Evolutionary conservation across 1,140 invertebrate genomes (phyloP), one percentile per base, ranked within the genome.

Genomic region (Papilio aristodemus): DNA sequence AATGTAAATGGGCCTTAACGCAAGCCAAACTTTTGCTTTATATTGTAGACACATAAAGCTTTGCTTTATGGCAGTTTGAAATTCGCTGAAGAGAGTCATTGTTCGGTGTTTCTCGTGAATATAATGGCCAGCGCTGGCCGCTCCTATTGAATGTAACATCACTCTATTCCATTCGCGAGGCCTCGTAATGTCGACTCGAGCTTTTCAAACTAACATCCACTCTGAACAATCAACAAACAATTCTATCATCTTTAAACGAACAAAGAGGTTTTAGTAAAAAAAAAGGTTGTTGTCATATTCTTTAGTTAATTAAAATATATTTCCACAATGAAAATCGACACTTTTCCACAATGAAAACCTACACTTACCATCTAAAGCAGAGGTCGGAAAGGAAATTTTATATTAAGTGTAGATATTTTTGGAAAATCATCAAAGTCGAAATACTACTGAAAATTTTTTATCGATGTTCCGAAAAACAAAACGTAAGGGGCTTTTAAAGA

Each of bases 31-130:
- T 54, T 54, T 54, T 54, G 46, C 19, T 54, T 54, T 54, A 54
- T 54, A 54, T 54, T 54, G 46, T 54, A 54, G 19, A 54, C 19
- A 54, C 46, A 54, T 54, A 54, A 25, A 22, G 17, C 17, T 54
- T 54, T 10, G 46, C 19, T 54, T 10, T 54, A 54, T 19, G 0
- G 10, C 22, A 54, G 46, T 22, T 54, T 54, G 19, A 54, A 54
- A 54, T 54, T 54, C 46, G 46, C 10, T 54, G 19, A 54, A 54
- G 46, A 54, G 19, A 54, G 17, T 22, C 9, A 54, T 54, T 54
- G 46, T 54, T 54, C 22, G 9, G 10, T 54, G 19, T 54, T 54
- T 54, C 10, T 46, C 14, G 46, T 25, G 46, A 54, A 54, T 54
- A 22, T 22, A 46, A 22, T 25, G 19, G 19, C 46, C n/a, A 43